These are phyloP conservation scores for Gonioctena quinquepunctata DNA, from an alignment of 1,140 invertebrate genomes.

Conservation along the genomic window DNA sequence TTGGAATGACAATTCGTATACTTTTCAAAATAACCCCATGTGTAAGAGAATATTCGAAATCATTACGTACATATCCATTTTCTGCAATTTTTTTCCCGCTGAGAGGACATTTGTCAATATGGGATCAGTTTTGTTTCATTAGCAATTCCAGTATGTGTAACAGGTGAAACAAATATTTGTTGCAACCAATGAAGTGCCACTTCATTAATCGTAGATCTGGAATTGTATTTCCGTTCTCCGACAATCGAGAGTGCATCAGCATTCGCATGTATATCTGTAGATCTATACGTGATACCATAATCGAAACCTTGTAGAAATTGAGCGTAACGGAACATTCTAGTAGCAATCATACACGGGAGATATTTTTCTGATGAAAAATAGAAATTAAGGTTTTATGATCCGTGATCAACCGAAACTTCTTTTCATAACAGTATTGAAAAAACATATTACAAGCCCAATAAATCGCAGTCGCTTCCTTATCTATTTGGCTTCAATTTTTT, in stretches of 20 bases:
- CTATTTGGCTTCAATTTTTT: slow-evolving; percentile 61
- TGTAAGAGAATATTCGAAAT: neutral
- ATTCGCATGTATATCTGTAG: too few relatives aligned
- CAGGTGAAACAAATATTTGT: neutral
- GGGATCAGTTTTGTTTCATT: neutral
- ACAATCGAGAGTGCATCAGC: too few relatives aligned
- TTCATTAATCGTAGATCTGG: too few relatives aligned
- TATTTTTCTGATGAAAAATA: neutral
- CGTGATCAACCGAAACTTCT: neutral
- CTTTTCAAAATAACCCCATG: neutral
- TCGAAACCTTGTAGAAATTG: neutral
- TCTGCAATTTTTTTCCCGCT: neutral
- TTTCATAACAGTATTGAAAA: neutral
- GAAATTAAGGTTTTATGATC: neutral
- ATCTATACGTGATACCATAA: too few relatives aligned
- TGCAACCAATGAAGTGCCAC: neutral
- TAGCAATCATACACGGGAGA: neutral
- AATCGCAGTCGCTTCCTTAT: slow-evolving; percentile 61
- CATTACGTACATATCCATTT: neutral
- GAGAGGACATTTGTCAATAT: neutral
- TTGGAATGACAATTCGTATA: neutral
- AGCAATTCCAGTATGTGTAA: neutral
- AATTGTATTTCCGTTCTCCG: too few relatives aligned
- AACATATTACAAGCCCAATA: neutral
- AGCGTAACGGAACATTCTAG: too few relatives aligned